Base-by-base conservation (phyloP, 2,113 vertebrate genomes). In the Cynoglossus semilaevis region DNA sequence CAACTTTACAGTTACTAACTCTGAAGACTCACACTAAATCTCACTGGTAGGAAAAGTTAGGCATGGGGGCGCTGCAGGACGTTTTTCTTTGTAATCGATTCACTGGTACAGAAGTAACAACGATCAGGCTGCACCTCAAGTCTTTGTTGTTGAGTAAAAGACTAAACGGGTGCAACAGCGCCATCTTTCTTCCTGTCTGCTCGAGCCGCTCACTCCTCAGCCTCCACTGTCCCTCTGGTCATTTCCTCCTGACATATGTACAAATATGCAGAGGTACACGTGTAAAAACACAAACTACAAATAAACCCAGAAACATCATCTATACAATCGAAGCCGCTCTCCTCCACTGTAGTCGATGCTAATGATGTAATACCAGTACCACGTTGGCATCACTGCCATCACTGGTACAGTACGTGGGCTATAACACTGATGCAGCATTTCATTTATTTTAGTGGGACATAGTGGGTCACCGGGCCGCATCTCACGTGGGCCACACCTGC, bases 1-100 rank as follows among this genome's bases (percentile, higher is more conserved):
- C 88, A 91, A 76, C 85, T 90, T 90, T 88, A 88, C 87, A 88
- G 62, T 76, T 77, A 79, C 72, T 80, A 70, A 81, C 83, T 80
- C n/a, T 34, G 63, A 68, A 72, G 70, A 81, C 82, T 70, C 15
- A 70, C 44, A 60, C 74, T 73, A 56, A 84, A 70, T 72, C 66
- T 53, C 36, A 60, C 52, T 58, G 67, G 51, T 56, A 71, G 74
- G 70, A 73, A 75, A 79, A 79, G 63, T 75, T 58, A 66, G 22
- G 22, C 22, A 29, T 29, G 22, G 22, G 22, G 22, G 65, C 40
- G 17, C 48, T 10, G 70, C 58, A 61, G 43, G 51, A 37, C 58
- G 57, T 68, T 57, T 52, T 7, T 55, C 64, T 75, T 66, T 43
- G 18, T 55, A 58, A 76, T 53, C 34, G 57, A 42, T 72, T 52